A percentile compares a stretch with the other conserved stretches of the same genome.
Evolutionary conservation across 2,888 invertebrate species (phyloP).

Genomic region (Anthoptus insignis): DNA sequence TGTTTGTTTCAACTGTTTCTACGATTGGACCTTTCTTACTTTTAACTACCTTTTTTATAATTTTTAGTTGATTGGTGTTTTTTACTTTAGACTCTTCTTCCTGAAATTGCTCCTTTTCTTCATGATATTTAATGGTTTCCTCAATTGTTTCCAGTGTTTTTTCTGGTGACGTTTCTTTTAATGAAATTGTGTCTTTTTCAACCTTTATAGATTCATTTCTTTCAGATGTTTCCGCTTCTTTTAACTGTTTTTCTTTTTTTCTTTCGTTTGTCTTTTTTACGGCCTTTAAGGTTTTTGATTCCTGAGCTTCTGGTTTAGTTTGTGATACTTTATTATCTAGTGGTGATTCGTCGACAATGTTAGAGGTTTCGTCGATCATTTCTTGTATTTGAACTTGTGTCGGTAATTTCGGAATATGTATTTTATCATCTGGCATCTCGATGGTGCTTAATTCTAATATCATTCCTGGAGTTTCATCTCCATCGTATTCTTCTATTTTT

Average conservation of each 20-base stretch:
- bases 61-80: conserved; percentile 57
- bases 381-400: conserved; percentile 64
- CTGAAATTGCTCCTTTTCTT: too few species aligned
- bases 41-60: conserved; percentile 58
- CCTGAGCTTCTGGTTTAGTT: conserved; percentile 50
- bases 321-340: conserved; percentile 43
- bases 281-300: too few species aligned
- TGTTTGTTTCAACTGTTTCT: conserved; percentile 48
- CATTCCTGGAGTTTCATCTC: conserved; percentile 60
- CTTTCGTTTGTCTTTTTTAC: too few species aligned
- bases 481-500: conserved; percentile 74
- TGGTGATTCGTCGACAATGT: conserved; percentile 39
- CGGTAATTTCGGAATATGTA: conserved; percentile 65
- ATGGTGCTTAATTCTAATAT: conserved; percentile 59
- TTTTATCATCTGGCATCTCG: conserved; percentile 58
- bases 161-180: too few species aligned
- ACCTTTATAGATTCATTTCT: too few species aligned
- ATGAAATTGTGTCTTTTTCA: too few species aligned
- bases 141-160: too few species aligned
- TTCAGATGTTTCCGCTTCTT: too few species aligned
- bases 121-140: too few species aligned
- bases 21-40: conserved; percentile 56
- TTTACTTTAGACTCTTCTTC: too few species aligned
- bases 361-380: conserved; percentile 39
- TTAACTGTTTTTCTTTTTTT: too few species aligned